Evolutionary conservation across 2,113 vertebrate genomes (phyloP).

Genomic region (Cnemophilus loriae): DNA sequence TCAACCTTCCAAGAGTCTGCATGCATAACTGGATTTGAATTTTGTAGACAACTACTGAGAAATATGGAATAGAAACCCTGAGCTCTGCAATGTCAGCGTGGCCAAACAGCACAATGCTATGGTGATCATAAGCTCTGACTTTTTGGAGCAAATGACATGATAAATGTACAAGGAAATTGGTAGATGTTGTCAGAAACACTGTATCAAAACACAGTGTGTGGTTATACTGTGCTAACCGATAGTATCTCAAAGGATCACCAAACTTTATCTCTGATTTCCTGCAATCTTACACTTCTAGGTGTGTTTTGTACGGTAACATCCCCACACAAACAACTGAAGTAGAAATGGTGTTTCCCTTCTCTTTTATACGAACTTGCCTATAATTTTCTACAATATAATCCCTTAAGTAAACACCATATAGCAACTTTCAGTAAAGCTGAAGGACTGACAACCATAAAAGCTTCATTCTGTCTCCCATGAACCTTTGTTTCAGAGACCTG

Average conservation of each 20-base stretch:
- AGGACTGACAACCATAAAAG: neutral
- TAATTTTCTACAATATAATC: neutral
- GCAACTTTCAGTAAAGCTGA: neutral
- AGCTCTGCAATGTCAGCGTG: accelerated
- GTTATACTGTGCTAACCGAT: neutral
- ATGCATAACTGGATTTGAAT: neutral
- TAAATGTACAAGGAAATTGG: neutral
- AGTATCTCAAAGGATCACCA: slow-evolving; percentile 4
- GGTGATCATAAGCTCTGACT: neutral
- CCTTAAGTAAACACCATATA: neutral
- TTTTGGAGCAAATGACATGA: neutral
- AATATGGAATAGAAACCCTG: neutral
- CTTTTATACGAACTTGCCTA: neutral
- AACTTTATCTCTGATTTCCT: slow-evolving; percentile 6
- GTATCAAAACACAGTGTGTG: neutral
- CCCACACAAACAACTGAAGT: neutral
- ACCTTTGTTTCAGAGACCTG: neutral
- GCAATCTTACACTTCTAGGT: neutral
- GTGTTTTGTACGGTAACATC: neutral
- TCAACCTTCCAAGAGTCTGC: neutral
- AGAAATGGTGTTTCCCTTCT: neutral
- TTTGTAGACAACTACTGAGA: neutral
- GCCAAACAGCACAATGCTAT: neutral
- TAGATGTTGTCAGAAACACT: neutral
- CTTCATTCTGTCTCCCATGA: neutral